Evolutionary conservation across 2,113 vertebrate species (phyloP).

Genomic region (Setophaga kirtlandii): DNA sequence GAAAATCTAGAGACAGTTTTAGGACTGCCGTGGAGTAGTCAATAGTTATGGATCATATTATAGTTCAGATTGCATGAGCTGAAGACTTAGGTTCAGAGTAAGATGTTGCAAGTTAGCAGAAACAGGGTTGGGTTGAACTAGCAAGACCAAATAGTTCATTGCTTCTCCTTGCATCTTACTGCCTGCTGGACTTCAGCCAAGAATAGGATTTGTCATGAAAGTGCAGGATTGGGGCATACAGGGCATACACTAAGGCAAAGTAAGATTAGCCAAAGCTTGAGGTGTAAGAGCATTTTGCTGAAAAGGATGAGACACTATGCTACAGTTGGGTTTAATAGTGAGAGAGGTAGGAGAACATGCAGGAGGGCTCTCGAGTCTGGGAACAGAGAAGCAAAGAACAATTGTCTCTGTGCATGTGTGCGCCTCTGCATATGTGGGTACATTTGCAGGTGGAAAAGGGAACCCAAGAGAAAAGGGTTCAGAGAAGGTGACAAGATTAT

Average conservation of each 20-base stretch:
- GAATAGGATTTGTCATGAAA: neutral
- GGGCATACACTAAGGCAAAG: neutral
- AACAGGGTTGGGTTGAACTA: neutral
- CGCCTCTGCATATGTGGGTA: accelerated
- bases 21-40: neutral
- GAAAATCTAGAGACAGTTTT: neutral
- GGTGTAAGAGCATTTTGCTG: neutral
- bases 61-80: neutral
- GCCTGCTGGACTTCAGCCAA: neutral
- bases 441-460: neutral
- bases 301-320: neutral
- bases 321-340: neutral
- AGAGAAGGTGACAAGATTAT: neutral
- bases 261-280: neutral
- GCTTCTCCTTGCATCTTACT: neutral
- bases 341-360: neutral
- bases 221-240: neutral
- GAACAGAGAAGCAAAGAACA: neutral
- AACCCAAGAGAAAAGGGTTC: neutral
- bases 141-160: neutral
- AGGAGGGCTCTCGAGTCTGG: neutral
- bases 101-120: neutral
- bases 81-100: neutral
- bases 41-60: neutral
- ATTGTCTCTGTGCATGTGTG: neutral